Evolutionary conservation across 1,140 invertebrate genomes (phyloP), one percentile per base, ranked within the genome.

Genomic region (Lordiphosa stackelbergi): DNA sequence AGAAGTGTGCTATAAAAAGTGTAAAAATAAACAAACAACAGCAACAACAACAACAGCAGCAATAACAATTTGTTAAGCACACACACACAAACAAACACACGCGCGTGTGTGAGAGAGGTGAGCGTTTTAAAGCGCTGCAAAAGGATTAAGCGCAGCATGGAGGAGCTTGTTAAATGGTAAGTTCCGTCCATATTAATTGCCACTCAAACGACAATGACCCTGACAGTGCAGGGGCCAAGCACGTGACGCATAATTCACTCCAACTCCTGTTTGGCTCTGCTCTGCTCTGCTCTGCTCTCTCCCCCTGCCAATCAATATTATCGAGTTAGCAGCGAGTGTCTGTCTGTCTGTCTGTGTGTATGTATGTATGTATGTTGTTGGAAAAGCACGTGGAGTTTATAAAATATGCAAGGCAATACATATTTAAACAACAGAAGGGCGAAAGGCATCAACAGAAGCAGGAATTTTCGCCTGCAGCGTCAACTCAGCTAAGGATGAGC

Each of bases 351-450:
- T 41, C 43, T 35, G 11, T 13, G 36, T 19, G 28, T n/a, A 16
- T 34, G 34, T 6, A 12, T 40, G 19, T 13, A 38, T 53, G 37
- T 49, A 40, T 54, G 51, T 49, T 55, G 73, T 47, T 61, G 56
- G 61, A 60, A 74, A 68, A 74, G 75, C 75, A 79, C 75, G 66
- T 81, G 75, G 68, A 81, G 42, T 68, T 71, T 59, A 81, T 79
- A 68, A 81, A 79, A 81, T 81, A 79, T 79, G 68, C 57, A 81
- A 38, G 51, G 56, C 71, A 72, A 81, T 71, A 71, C 75, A 81
- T 81, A 81, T 74, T 79, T 81, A 56, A 79, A 45, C 56, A 70
- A 66, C n/a, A 42, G 9, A 1, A 13, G 11, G 7, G 31, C 16
- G 11, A 34, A 28, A 38, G 28, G 12, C 43, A 37, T 11, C 10